Evolutionary conservation across 2,888 invertebrate genomes (phyloP).

Genomic region (Mimachlamys varia): DNA sequence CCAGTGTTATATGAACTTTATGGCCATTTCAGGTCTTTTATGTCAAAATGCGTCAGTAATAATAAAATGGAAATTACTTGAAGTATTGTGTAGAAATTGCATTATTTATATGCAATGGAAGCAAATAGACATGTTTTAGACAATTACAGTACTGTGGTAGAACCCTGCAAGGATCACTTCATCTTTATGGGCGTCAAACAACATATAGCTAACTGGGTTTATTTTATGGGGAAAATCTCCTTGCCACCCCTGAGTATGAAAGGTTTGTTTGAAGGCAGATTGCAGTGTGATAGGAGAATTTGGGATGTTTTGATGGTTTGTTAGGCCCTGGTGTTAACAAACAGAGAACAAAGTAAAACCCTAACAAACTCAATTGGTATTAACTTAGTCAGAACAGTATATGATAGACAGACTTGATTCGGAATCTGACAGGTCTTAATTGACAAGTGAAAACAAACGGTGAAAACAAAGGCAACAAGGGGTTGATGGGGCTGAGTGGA

Average conservation of each 20-base stretch:
- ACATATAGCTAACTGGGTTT: slow-evolving; percentile 16
- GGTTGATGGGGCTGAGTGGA: not conserved
- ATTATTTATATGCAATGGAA: slow-evolving; percentile 34
- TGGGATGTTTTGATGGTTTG: slow-evolving; percentile 20
- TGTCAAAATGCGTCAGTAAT: slow-evolving; percentile 22
- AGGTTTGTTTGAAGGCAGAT: not conserved
- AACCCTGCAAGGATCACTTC: not conserved
- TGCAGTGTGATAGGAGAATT: not conserved
- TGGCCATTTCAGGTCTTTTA: slow-evolving; percentile 23
- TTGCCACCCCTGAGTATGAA: slow-evolving; percentile 21
- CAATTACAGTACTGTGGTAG: slow-evolving; percentile 5
- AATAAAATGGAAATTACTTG: slow-evolving; percentile 13
- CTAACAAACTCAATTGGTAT: slow-evolving; percentile 28
- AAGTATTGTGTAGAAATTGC: slow-evolving; percentile 33
- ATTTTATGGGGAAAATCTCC: slow-evolving; percentile 20
- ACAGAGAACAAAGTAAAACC: not conserved
- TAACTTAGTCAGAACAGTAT: slow-evolving; percentile 20
- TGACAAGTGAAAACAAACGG: not conserved
- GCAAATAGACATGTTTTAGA: not conserved
- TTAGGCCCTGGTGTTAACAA: slow-evolving; percentile 1
- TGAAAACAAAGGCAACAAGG: not conserved
- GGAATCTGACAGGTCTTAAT: not conserved
- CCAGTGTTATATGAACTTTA: slow-evolving; percentile 8
- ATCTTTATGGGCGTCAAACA: slow-evolving; percentile 34
- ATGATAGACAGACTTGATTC: not conserved